Base-by-base conservation (phyloP, 2,797 vertebrate genomes). In the Ptychadena robeensis region DNA sequence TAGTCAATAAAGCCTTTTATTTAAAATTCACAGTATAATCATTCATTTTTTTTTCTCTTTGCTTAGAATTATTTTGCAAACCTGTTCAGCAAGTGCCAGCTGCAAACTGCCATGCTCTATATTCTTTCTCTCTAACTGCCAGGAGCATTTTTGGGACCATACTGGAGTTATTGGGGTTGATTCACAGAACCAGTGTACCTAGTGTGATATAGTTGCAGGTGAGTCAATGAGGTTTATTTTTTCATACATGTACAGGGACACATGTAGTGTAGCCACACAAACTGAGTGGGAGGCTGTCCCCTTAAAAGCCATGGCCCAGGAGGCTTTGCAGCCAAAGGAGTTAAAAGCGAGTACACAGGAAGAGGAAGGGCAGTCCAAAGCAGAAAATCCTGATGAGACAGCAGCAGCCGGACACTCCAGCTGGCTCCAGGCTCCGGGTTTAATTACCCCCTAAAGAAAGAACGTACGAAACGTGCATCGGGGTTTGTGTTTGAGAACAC, bases 1-100 rank as follows among this genome's bases (percentile, higher is more conserved):
- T 79, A 57, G 65, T 79, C 65, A 68, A 79, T 79, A 79, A 64
- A 28, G 25, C 44, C 11, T n/a, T 68, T 79, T 69, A 79, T 79
- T 57, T 68, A 79, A 61, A 63, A 75, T 35, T 75, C 73, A 75
- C 59, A 75, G 35, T 30, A 37, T 28, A 75, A 74, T 74, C 35
- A 27, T 61, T 61, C 59, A 61, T 28, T 61, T 28, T 61, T 61
- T 28, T 10, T 61, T 9, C 10, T 61, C 28, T 73, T 48, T 48
- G 53, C 34, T 61, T 48, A 9, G 5, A 27, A 73, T 73, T 61
- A 22, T 35, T 25, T 32, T 37, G 73, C 9, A 63, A n/a, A 30
- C 9, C 61, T 18, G 32, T 74, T 59, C 34, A 18, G 12, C 15
- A 35, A 63, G 73, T 25, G 15, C n/a, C 59, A 61, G 25, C 59